Conservation (phyloP, 2,888 invertebrate genomes). For the Drosophila affinis region DNA sequence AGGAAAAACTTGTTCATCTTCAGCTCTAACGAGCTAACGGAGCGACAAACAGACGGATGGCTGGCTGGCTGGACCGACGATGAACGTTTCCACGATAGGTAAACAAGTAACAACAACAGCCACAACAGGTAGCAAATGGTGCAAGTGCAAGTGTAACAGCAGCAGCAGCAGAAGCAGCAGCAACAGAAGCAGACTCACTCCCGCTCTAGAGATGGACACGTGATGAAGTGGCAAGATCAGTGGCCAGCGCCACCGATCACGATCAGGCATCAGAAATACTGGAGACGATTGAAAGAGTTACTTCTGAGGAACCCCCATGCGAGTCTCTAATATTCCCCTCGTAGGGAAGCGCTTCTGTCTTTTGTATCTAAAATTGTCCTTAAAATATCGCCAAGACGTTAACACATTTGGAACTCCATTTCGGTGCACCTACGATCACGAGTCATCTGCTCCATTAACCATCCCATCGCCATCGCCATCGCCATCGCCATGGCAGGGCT, state of each 20-base stretch:
- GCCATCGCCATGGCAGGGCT: neutral
- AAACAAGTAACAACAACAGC: slow-evolving; percentile 23
- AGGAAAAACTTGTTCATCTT: slow-evolving; percentile 76
- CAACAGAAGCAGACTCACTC: slow-evolving; percentile 45
- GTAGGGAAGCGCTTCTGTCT: too few species aligned
- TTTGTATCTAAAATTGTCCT: too few species aligned
- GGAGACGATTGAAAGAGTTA: too few species aligned
- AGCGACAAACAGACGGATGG: slow-evolving; percentile 41
- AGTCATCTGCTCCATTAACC: neutral
- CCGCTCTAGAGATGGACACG: slow-evolving; percentile 25
- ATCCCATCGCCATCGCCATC: neutral
- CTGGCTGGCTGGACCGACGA: slow-evolving; percentile 10
- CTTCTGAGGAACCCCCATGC: too few species aligned
- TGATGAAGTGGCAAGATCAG: slow-evolving; percentile 13
- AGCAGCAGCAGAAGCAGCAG: slow-evolving; percentile 5
- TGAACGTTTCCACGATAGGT: slow-evolving; percentile 35
- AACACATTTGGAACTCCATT: neutral
- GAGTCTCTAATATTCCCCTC: too few species aligned
- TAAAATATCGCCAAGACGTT: too few species aligned
- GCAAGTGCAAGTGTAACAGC: slow-evolving; percentile 79
- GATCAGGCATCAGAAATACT: neutral
- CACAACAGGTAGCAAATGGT: slow-evolving; percentile 49
- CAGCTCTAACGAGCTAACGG: slow-evolving; percentile 60
- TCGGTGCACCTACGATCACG: neutral
- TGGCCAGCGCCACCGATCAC: neutral